Base-by-base conservation (phyloP, 2,888 invertebrate species). In the Conistra vaccinii region DNA sequence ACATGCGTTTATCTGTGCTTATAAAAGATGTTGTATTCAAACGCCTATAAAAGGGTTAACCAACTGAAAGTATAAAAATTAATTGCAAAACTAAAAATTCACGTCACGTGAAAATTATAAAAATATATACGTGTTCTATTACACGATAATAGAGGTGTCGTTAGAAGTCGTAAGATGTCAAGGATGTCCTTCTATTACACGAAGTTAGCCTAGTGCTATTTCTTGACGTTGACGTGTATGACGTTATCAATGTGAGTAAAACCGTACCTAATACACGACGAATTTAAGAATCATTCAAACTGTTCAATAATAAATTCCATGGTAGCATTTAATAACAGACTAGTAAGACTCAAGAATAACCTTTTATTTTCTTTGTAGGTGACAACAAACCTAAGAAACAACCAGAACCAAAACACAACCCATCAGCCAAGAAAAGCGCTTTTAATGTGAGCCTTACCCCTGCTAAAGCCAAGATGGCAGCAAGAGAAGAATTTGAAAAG, bases 401-500 rank as follows among this genome's bases (percentile, higher is more conserved):
- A 58, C 57, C 57, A 35, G 69, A 69, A 51, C 26, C 69, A 63
- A 77, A 77, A 69, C n/a, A 51, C 26, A 45, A 51, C 53, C 14
- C 48, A 55, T 17, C 60, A 42, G 20, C n/a, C 61, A 66, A 61
- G 45, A 35, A 66, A 72, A 53, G 2, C 5, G 4, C 35, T 29
- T 32, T 26, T 58, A 63, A 53, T 29, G 29, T 55, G 14, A 45
- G 48, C 42, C 32, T 55, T 66, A 66, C 35, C 32, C 23, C 55
- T 32, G 42, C 32, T n/a, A 76, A 76, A 69, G 23, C 78, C 32
- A 69, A 55, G 12, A 45, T 35, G 4, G n/a, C 48, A 45, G 48
- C 45, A 10, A 70, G 78, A 57, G 72, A 69, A 26, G 90, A 92
- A 75, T 80, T 90, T 7, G 78, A 88, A 29, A 90, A 89, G 71